phyloP scores from a whole-genome alignment of 2,797 vertebrate species.

The Macropodus opercularis region DNA sequence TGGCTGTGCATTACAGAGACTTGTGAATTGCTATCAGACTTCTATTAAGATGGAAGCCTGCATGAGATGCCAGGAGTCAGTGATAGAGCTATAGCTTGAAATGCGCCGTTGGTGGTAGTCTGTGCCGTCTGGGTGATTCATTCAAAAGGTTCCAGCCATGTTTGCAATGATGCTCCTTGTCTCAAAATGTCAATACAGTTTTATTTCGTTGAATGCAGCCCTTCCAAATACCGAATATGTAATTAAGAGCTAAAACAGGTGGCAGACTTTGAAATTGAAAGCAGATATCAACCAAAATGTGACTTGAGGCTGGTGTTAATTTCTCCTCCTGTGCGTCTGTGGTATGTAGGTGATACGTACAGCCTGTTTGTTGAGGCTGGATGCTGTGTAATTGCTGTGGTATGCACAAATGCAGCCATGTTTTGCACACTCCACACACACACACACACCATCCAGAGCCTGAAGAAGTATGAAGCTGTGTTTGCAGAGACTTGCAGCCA shows the following conservation, averaged over 20 bases:
- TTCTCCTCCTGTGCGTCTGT: conserved; percentile 35
- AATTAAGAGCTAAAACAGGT: background rate
- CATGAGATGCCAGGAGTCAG: too few species aligned
- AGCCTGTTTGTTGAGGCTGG: conserved; percentile 63
- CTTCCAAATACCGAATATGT: background rate
- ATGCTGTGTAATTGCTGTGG: conserved; percentile 79
- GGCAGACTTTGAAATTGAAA: background rate
- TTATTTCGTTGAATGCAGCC: too few species aligned
- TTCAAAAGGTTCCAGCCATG: too few species aligned
- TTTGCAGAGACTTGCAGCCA: conserved; percentile 90
- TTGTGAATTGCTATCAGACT: too few species aligned
- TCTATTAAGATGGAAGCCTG: too few species aligned
- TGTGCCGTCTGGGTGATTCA: too few species aligned
- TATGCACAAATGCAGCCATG: conserved; percentile 72
- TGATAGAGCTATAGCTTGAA: too few species aligned
- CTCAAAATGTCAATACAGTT: too few species aligned
- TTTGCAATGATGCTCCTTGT: too few species aligned
- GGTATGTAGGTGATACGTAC: conserved; percentile 53
- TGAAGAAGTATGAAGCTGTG: conserved; percentile 71
- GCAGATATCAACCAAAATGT: conserved; percentile 25
- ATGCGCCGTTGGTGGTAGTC: too few species aligned
- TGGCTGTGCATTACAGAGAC: too few species aligned
- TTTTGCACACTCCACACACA: conserved; percentile 20
- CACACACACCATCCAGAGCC: conserved; percentile 11
- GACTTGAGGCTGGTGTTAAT: conserved; percentile 23